These are phyloP conservation scores for Leptinotarsa juncta DNA, from an alignment of 2,888 invertebrate species.

Conservation along the genomic window DNA sequence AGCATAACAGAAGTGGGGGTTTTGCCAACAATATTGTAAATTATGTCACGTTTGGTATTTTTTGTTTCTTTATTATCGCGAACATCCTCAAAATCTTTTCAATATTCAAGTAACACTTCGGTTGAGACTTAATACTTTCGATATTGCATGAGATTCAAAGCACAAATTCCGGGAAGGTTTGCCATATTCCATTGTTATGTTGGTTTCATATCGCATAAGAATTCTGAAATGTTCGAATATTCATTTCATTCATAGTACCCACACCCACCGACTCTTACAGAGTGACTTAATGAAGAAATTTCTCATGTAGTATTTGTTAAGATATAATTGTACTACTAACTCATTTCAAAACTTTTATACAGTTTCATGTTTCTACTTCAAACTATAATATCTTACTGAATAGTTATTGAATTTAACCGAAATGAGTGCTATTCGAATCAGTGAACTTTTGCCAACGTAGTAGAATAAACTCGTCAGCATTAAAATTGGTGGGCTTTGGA, in stretches of 20 bases:
- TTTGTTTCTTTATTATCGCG: conserved; percentile 5
- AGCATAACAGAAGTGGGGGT: background rate
- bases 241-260: background rate
- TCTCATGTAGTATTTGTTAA: no score
- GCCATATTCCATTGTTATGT: conserved; percentile 7
- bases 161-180: conserved; percentile 14
- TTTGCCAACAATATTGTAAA: background rate
- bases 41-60: conserved; percentile 17
- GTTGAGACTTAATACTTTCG: conserved; percentile 16
- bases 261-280: background rate
- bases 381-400: no score
- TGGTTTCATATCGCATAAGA: background rate
- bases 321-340: no score
- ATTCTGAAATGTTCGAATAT: background rate
- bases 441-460: no score
- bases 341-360: no score
- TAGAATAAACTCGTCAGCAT: no score
- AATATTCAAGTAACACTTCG: conserved; percentile 21
- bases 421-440: no score
- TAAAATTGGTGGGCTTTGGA: no score
- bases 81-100: conserved; percentile 22
- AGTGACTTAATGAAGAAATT: background rate
- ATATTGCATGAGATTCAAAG: conserved; percentile 14
- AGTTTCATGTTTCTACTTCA: no score
- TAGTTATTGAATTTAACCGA: no score